These are phyloP conservation scores for Ostrea denselamellosa DNA, from an alignment of 1,140 invertebrate genomes.

Conservation along the genomic window DNA sequence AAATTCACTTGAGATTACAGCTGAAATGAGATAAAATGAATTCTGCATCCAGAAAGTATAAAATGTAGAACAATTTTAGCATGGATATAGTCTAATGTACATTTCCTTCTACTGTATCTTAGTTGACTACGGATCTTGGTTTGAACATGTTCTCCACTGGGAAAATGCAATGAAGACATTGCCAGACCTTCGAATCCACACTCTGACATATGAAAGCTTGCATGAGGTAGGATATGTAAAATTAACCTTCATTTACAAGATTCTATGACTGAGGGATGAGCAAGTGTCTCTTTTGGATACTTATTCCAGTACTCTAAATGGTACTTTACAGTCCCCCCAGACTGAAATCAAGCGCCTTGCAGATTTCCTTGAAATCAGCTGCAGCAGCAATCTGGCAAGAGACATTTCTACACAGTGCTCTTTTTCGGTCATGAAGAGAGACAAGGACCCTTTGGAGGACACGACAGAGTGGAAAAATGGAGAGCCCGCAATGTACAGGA, in stretches of 20 bases:
- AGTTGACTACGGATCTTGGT: conserved; percentile 67
- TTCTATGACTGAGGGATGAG: not conserved
- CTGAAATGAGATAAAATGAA: no score
- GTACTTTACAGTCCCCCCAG: conserved; percentile 21
- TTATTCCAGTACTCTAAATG: not conserved
- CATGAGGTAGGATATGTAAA: conserved; percentile 45
- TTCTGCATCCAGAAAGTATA: no score
- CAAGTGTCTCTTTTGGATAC: not conserved
- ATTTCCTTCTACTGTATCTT: not conserved
- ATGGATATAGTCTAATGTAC: no score
- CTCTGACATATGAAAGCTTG: conserved; percentile 61
- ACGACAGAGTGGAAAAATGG: conserved; percentile 41
- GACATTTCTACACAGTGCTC: conserved; percentile 35
- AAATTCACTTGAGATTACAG: no score
- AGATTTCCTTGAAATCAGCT: conserved; percentile 23
- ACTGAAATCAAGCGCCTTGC: conserved; percentile 17
- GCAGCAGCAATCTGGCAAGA: not conserved
- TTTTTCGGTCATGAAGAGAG: conserved; percentile 43
- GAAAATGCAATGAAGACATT: conserved; percentile 52
- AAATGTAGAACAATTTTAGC: no score
- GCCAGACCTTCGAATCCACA: conserved; percentile 50
- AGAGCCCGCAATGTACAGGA: conserved; percentile 47
- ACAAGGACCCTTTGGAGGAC: conserved; percentile 45
- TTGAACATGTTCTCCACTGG: conserved; percentile 59
- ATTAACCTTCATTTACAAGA: not conserved